Evolutionary conservation across 92 coral and sea anemone genomes (phyloP).

Genomic region (Nematostella vectensis): DNA sequence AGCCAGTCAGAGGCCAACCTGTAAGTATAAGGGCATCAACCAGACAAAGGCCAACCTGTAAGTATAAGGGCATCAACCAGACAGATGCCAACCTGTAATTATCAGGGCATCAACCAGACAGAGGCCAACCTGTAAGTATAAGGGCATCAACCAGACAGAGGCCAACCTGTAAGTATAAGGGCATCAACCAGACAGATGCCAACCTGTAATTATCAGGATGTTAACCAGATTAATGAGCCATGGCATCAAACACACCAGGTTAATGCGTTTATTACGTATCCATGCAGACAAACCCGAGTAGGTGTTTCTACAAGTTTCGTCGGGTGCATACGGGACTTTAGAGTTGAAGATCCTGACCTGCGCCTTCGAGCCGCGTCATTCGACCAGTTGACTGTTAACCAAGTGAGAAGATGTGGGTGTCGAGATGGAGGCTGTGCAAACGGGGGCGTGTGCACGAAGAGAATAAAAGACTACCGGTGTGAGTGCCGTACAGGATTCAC

Average conservation of each 20-base stretch:
- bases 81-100: neutral
- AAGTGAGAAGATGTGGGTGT: slow-evolving; percentile 46
- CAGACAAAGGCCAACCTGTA: neutral
- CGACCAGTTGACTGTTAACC: neutral
- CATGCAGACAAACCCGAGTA: neutral
- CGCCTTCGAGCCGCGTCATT: slow-evolving; percentile 30
- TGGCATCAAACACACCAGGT: no score
- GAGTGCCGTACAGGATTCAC: slow-evolving; percentile 63
- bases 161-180: no score
- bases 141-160: no score
- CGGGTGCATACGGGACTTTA: slow-evolving; percentile 61
- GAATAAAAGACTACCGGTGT: slow-evolving; percentile 50
- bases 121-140: no score
- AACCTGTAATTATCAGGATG: no score
- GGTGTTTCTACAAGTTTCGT: slow-evolving; percentile 30
- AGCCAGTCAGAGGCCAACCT: neutral
- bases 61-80: neutral
- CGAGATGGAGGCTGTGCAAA: slow-evolving; percentile 28
- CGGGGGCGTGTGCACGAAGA: slow-evolving; percentile 30
- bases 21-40: neutral
- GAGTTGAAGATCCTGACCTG: slow-evolving; percentile 32
- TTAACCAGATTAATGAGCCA: no score
- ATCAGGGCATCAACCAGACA: no score
- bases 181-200: no score
- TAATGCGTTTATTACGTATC: no score